Base-by-base conservation (phyloP, 1,140 invertebrate genomes). In the Magallana angulata region DNA sequence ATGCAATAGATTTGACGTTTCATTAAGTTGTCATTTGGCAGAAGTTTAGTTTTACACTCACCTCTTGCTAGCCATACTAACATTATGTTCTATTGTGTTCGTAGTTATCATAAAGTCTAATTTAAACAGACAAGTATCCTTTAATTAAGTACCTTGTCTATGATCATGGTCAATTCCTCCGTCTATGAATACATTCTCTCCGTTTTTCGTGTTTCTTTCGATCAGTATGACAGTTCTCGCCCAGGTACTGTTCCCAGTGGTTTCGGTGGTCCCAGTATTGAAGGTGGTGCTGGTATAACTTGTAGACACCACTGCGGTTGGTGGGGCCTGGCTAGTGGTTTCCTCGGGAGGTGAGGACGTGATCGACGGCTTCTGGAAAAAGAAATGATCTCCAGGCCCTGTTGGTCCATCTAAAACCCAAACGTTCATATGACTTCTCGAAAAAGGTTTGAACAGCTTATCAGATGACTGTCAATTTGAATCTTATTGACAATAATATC, bases 341-440 rank as follows among this genome's bases (percentile, higher is more conserved):
- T 68, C 36, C 4, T 86, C 24, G 7, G 68, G 14, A 30, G 18
- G 18, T 36, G 24, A 30, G 11, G 18, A 30, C 24, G 8, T 87
- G 85, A 57, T 85, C 84, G 82, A 48, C 14, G 14, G 62, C 62
- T 24, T 59, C 81, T 18, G 58, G 56, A 24, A 57, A 12, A 81
- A n/a, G 8, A 56, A 80, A 24, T 86, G 68, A 57, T 90, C 87
- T 2, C 87, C 84, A 24, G 92, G 92, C 56, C 92, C 92, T 18
- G 89, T 89, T n/a, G 92, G 92, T 56, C 89, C 90, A 76, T 89
- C 90, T 86, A 91, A 89, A 84, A 92, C 88, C 36, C 92, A 97
- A 98, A 98, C 89, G 97, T 97, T 93, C 95, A 96, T 90, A 98
- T 48, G 3, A 48, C 36, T 48, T 48, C 36, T 48, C 36, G 36